Base-by-base conservation (phyloP, 2,113 vertebrate genomes). In the Colius striatus region DNA sequence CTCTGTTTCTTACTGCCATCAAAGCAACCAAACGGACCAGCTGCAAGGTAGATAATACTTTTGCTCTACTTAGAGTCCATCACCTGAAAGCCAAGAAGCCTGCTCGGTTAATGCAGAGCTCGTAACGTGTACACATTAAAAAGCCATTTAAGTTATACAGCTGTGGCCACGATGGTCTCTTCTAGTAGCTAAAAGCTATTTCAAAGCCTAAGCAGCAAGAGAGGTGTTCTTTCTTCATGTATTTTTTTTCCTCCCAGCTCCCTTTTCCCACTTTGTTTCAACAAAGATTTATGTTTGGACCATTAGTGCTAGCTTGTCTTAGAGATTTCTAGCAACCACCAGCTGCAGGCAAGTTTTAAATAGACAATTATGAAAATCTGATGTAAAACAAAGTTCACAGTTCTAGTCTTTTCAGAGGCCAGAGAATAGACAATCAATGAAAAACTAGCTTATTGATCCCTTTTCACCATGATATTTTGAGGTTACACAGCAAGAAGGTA, bases 281-380 rank as follows among this genome's bases (percentile, higher is more conserved):
- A 62, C 19, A 20, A 83, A 94, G 94, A 96, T 87, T 85, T 92
- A 54, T 68, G 74, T 83, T 76, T 80, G 38, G 91, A 95, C 84
- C 68, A 47, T 68, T 84, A 87, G 60, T 8, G 60, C 67, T 27
- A 34, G 75, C 86, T 83, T 76, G 76, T 94, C 84, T 98, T 95
- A 94, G 96, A 98, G 96, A 93, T 93, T 98, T 97, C 97, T 97
- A 97, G 97, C 86, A 97, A 97, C 79, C 71, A 38, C 77, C 60
- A 77, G 97, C 89, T 95, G 68, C 65, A 67, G 91, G 91, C 77
- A 90, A 95, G 94, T 88, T 96, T 96, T 97, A 72, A 82, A 90
- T 72, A 97, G 97, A 97, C 92, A 97, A 98, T 97, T 97, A 98
- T 96, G 96, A 79, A 89, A 96, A 97, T 96, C 77, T 89, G 97